phyloP scores from a whole-genome alignment of 2,113 vertebrate genomes.

The Mastomys natalensis region DNA sequence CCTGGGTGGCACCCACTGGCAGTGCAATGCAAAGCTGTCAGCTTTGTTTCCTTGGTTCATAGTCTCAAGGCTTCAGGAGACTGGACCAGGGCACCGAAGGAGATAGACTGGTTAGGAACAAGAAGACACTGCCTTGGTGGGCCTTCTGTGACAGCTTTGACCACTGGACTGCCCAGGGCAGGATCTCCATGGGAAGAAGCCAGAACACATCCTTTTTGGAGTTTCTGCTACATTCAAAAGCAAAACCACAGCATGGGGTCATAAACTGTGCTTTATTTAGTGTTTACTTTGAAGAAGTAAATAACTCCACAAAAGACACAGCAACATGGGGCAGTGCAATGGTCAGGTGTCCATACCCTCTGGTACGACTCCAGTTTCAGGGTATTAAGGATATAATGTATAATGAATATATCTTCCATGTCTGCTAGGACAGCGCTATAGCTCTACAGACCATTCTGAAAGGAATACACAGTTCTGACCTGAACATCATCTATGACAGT shows the following conservation, averaged over 20 bases:
- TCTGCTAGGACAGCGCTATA: not conserved
- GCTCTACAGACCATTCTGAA: not conserved
- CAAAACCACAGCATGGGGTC: not conserved
- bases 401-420: not conserved
- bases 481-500: not conserved
- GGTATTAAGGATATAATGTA: not conserved
- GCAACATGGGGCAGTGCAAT: not conserved
- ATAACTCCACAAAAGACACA: not conserved
- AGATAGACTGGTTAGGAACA: too few relatives aligned
- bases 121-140: fast-evolving
- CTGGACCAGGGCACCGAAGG: not conserved
- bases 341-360: not conserved
- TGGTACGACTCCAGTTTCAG: not conserved
- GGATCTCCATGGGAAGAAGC: not conserved
- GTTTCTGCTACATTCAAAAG: not conserved
- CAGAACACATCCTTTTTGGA: not conserved
- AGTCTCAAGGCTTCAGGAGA: not conserved
- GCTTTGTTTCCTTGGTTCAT: conserved; percentile 14
- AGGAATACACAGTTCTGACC: not conserved
- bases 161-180: not conserved
- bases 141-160: not conserved
- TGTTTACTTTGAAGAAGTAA: conserved; percentile 32
- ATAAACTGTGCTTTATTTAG: not conserved
- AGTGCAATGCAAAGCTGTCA: not conserved
- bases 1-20: not conserved